Conservation (phyloP, 1,140 invertebrate species). For the Aleiodes sp. region DNA sequence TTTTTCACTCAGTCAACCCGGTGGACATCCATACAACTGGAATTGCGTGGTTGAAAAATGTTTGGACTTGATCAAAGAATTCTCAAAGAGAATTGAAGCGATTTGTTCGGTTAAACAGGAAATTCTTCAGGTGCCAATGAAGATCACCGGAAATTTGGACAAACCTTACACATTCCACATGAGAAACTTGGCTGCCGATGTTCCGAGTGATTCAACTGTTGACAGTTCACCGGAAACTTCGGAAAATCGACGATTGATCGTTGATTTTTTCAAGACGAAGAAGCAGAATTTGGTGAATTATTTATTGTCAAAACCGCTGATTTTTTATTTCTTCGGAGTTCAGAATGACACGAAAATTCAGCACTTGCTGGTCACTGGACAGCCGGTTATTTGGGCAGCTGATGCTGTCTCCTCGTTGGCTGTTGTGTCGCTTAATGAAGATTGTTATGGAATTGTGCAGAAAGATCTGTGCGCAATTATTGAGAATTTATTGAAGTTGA, state of each 20-base stretch:
- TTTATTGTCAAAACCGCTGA: slow-evolving; percentile 67
- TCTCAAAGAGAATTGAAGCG: slow-evolving; percentile 69
- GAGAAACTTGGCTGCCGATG: slow-evolving; percentile 35
- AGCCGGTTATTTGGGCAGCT: slow-evolving; percentile 75
- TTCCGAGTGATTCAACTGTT: neutral
- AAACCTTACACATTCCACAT: neutral
- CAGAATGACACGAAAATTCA: slow-evolving; percentile 73
- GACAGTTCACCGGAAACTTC: slow-evolving; percentile 29
- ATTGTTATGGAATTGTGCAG: slow-evolving; percentile 82
- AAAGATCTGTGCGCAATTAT: slow-evolving; percentile 79
- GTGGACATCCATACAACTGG: slow-evolving; percentile 83
- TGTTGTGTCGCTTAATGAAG: slow-evolving; percentile 76
- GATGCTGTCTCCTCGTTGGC: slow-evolving; percentile 76
- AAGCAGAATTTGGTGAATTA: slow-evolving; percentile 51
- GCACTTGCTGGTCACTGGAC: slow-evolving; percentile 72
- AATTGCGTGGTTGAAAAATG: slow-evolving; percentile 73
- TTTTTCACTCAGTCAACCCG: slow-evolving; percentile 79
- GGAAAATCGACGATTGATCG: slow-evolving; percentile 33
- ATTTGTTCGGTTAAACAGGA: slow-evolving; percentile 52
- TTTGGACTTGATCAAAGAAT: slow-evolving; percentile 70
- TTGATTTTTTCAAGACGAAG: slow-evolving; percentile 49
- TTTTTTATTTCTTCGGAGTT: slow-evolving; percentile 78
- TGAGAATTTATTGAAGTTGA: slow-evolving; percentile 71
- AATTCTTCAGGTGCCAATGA: neutral
- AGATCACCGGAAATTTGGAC: neutral